These are phyloP conservation scores for Caenorhabditis remanei DNA, from an alignment of 1,140 invertebrate genomes.

Conservation along the genomic window DNA sequence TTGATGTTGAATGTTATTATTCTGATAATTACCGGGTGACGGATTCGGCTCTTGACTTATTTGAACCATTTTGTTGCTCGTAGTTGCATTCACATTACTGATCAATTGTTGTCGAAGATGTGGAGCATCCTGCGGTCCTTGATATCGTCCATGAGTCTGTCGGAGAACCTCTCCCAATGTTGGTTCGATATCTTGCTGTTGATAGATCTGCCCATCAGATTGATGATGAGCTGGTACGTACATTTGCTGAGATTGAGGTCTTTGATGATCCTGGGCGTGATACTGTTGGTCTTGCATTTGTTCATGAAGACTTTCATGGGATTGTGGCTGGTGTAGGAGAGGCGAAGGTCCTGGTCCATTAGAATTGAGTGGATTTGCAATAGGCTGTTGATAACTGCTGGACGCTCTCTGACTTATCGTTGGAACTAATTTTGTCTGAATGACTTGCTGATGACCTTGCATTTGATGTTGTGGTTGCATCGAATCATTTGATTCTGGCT, in stretches of 20 bases:
- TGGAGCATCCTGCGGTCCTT: conserved; percentile 40
- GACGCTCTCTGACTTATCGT: background rate
- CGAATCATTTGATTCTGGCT: background rate
- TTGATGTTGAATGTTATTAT: background rate
- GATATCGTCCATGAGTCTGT: conserved; percentile 17
- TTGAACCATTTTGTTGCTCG: background rate
- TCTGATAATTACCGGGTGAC: conserved; percentile 5
- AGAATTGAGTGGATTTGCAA: background rate
- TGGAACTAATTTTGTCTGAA: conserved; percentile 31
- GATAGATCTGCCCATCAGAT: background rate
- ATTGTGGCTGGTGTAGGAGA: background rate
- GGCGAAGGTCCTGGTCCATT: conserved; percentile 31
- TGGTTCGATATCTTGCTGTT: background rate
- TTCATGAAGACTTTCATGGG: conserved; percentile 7
- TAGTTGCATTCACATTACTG: conserved; percentile 29
- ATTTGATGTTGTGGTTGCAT: background rate
- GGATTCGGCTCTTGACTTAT: conserved; percentile 11
- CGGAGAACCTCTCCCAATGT: conserved; percentile 8
- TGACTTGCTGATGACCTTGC: conserved; percentile 7
- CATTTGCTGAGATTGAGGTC: background rate
- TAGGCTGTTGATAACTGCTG: background rate
- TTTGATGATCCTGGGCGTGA: background rate
- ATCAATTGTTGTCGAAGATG: conserved; percentile 38
- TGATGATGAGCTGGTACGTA: background rate
- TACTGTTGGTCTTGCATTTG: conserved; percentile 29